These are phyloP conservation scores for Drosophila busckii DNA, from an alignment of 1,140 invertebrate genomes.

Conservation along the genomic window DNA sequence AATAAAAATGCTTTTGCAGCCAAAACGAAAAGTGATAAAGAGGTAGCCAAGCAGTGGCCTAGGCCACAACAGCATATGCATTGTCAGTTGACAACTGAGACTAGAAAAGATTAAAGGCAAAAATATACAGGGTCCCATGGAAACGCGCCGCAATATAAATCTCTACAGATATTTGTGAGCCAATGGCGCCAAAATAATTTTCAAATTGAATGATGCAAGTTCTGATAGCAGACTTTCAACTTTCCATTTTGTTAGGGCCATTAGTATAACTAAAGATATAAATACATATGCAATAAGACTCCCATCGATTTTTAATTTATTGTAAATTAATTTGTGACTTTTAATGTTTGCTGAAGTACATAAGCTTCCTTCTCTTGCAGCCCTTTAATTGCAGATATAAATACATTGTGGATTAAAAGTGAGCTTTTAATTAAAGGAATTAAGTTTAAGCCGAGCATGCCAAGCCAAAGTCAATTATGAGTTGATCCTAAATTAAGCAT, in stretches of 20 bases:
- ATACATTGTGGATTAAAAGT: conserved; percentile 44
- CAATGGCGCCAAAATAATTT: conserved; percentile 3
- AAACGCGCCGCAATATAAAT: too few species aligned
- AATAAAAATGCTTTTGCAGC: conserved; percentile 50
- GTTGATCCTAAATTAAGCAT: conserved; percentile 60
- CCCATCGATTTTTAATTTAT: too few species aligned
- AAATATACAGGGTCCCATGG: conserved; percentile 18
- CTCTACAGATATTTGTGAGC: conserved; percentile 17
- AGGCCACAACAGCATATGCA: conserved; percentile 21
- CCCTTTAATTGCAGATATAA: conserved; percentile 35
- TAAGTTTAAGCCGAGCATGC: conserved; percentile 25
- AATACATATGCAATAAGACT: too few species aligned
- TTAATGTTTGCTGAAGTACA: too few species aligned
- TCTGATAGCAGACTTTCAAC: conserved; percentile 11
- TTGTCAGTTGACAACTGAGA: conserved; percentile 29
- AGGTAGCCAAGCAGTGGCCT: conserved; percentile 6
- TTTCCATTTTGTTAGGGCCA: too few species aligned
- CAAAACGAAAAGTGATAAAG: conserved; percentile 35
- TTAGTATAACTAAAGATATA: too few species aligned
- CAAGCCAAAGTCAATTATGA: conserved; percentile 43
- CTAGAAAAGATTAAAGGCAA: conserved; percentile 19
- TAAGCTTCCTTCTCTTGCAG: background rate
- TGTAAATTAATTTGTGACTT: too few species aligned
- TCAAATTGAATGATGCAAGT: conserved; percentile 19
- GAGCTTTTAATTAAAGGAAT: conserved; percentile 63